phyloP scores from a whole-genome alignment of 2,113 vertebrate species.

The Nesoenas mayeri region DNA sequence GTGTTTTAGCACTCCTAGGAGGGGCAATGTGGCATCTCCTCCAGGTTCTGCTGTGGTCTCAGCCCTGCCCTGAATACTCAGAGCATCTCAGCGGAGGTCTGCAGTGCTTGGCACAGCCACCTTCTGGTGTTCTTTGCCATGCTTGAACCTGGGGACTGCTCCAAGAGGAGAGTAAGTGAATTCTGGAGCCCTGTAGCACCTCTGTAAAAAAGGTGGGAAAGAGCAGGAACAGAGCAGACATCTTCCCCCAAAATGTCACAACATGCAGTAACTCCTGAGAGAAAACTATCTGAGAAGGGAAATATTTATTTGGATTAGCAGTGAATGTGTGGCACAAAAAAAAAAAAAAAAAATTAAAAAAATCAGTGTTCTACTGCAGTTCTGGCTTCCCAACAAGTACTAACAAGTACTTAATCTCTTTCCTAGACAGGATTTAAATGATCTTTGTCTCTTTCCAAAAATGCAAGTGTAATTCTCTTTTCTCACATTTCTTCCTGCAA shows the following conservation, averaged over 20 bases:
- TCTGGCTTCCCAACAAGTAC: background rate
- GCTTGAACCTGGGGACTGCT: background rate
- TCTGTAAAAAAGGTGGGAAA: background rate
- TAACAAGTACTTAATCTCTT: background rate
- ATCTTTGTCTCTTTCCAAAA: constrained; percentile 28
- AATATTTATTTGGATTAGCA: constrained; percentile 13
- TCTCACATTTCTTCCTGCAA: background rate
- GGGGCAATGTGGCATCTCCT: background rate
- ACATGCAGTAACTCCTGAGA: background rate
- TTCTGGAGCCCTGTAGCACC: background rate
- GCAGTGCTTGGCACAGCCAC: background rate
- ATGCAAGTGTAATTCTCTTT: background rate
- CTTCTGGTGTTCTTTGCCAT: background rate
- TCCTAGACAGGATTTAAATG: background rate
- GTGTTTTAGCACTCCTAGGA: background rate
- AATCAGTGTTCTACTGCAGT: background rate
- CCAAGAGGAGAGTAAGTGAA: background rate
- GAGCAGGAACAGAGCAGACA: background rate
- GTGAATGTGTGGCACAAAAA: background rate
- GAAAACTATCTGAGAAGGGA: background rate
- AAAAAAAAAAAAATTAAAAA: background rate
- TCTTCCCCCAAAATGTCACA: background rate
- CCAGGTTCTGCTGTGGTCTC: background rate
- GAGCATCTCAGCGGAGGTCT: background rate
- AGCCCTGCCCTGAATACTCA: background rate